phyloP scores from a whole-genome alignment of 2,888 invertebrate species.

The Carterocephalus palaemon region DNA sequence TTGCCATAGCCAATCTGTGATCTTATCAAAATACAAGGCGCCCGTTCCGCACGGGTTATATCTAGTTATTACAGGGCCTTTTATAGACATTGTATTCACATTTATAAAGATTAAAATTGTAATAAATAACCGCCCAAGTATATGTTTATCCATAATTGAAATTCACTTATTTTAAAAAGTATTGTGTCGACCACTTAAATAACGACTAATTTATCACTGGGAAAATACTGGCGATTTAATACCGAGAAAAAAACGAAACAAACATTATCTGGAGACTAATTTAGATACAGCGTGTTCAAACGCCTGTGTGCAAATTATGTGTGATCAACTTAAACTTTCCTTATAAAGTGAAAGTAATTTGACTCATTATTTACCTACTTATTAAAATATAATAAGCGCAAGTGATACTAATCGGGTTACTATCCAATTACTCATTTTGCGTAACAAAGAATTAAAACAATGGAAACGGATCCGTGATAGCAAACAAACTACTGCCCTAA shows the following conservation, averaged over 20 bases:
- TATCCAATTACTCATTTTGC: slow-evolving; percentile 46
- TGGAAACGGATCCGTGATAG: slow-evolving; percentile 18
- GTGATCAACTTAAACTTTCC: slow-evolving; percentile 26
- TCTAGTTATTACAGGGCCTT: slow-evolving; percentile 52
- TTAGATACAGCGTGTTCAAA: slow-evolving; percentile 9
- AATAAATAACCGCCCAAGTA: background rate
- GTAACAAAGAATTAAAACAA: slow-evolving; percentile 36
- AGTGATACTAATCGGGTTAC: slow-evolving; percentile 38
- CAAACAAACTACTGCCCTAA: slow-evolving; percentile 31
- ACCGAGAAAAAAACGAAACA: background rate
- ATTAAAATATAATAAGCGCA: slow-evolving; percentile 26
- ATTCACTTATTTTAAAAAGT: background rate
- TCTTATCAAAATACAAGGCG: slow-evolving; percentile 57
- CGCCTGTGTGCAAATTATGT: background rate
- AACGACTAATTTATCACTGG: slow-evolving; percentile 8
- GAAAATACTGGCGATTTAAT: slow-evolving; percentile 2
- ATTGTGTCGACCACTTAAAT: background rate
- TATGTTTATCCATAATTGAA: background rate
- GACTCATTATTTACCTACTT: slow-evolving; percentile 48
- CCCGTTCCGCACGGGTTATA: slow-evolving; percentile 67
- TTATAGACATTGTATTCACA: slow-evolving; percentile 50
- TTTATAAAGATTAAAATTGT: slow-evolving; percentile 24
- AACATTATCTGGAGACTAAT: background rate
- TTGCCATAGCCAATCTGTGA: slow-evolving; percentile 48
- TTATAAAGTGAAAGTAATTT: slow-evolving; percentile 57